Evolutionary conservation across 2,888 invertebrate species (phyloP).

Genomic region (Onthophagus sagittarius): DNA sequence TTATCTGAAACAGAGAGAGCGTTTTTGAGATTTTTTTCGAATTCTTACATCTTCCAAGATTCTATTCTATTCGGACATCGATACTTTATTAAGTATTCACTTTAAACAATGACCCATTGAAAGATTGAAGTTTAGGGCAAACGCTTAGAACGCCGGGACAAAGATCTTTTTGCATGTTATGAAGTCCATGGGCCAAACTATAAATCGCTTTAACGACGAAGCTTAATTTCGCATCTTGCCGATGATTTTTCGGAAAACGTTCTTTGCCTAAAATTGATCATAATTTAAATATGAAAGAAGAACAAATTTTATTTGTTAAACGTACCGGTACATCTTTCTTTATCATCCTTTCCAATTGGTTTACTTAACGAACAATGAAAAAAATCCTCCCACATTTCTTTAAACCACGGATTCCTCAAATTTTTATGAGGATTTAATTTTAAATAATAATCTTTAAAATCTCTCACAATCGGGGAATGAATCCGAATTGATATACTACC

Average conservation of each 20-base stretch:
- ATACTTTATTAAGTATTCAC: conserved; percentile 43
- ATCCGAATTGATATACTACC: conserved; percentile 73
- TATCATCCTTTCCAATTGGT: neutral
- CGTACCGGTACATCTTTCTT: conserved; percentile 12
- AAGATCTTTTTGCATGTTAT: conserved; percentile 63
- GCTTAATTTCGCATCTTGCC: conserved; percentile 74
- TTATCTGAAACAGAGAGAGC: too few relatives aligned
- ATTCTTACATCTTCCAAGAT: too few relatives aligned
- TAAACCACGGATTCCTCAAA: conserved; percentile 68
- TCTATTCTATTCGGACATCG: too few relatives aligned
- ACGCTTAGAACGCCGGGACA: conserved; percentile 56
- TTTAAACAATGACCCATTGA: conserved; percentile 67
- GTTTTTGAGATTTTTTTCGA: too few relatives aligned
- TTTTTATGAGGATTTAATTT: conserved; percentile 61
- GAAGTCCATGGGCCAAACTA: conserved; percentile 70
- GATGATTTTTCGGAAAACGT: conserved; percentile 54
- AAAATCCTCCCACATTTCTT: conserved; percentile 72
- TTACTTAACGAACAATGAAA: conserved; percentile 57
- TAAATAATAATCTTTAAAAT: conserved; percentile 67
- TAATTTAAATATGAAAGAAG: neutral
- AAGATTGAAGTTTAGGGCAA: conserved; percentile 64
- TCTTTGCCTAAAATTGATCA: conserved; percentile 54
- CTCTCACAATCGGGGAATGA: conserved; percentile 63
- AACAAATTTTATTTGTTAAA: neutral
- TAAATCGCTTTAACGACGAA: conserved; percentile 76